phyloP scores from a whole-genome alignment of 2,113 vertebrate species.

The Scomber colias region DNA sequence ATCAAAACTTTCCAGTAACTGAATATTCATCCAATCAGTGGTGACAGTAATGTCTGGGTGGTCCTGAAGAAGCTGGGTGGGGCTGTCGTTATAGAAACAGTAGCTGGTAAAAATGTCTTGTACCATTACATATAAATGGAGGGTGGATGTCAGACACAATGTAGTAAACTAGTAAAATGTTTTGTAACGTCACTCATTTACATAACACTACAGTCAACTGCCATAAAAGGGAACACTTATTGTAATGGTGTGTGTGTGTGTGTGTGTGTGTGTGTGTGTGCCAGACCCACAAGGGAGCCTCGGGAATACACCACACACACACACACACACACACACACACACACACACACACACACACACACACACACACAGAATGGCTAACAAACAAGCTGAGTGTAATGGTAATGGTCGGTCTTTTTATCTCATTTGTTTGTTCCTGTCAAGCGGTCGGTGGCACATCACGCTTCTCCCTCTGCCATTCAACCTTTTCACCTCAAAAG shows the following conservation, averaged over 20 bases:
- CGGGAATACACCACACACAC: constrained; percentile 22
- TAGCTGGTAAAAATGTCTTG: constrained; percentile 12
- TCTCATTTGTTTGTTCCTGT: constrained; percentile 64
- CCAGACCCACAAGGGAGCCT: constrained; percentile 27
- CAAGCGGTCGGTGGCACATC: constrained; percentile 20
- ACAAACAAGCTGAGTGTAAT: constrained; percentile 70
- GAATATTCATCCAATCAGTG: background rate
- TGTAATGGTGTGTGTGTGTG: constrained; percentile 61
- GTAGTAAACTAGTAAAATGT: constrained; percentile 31
- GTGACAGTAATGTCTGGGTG: constrained; percentile 60
- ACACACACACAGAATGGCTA: constrained; percentile 30
- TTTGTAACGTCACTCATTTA: constrained; percentile 54
- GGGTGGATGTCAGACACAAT: background rate
- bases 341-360: constrained; percentile 39
- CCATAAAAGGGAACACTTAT: constrained; percentile 51
- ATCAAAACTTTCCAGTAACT: background rate
- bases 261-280: constrained; percentile 34
- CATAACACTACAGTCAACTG: constrained; percentile 64
- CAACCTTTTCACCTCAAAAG: constrained; percentile 43
- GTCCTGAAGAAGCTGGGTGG: constrained; percentile 48
- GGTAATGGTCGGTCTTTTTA: constrained; percentile 62
- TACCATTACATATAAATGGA: no score
- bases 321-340: constrained; percentile 35
- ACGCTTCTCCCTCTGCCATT: constrained; percentile 1
- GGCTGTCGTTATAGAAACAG: constrained; percentile 41